These are phyloP conservation scores for Lanius collurio DNA, from an alignment of 2,113 vertebrate species.

Conservation along the genomic window DNA sequence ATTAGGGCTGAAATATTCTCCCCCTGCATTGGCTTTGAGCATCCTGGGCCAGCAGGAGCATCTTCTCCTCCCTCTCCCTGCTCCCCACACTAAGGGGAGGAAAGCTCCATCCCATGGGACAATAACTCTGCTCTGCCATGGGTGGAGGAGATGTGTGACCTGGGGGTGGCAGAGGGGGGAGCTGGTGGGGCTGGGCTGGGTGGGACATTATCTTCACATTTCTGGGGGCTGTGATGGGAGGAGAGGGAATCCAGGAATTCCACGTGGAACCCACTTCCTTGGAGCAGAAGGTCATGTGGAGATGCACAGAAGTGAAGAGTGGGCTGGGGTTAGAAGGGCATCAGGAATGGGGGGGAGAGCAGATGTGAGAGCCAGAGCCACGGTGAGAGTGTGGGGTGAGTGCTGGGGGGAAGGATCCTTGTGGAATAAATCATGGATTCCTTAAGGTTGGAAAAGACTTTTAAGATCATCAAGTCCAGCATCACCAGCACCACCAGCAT, in stretches of 20 bases:
- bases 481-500: neutral
- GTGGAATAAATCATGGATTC: neutral
- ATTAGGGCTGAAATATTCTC: conserved; percentile 22
- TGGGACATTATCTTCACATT: neutral
- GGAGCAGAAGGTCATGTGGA: neutral
- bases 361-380: neutral
- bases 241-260: neutral
- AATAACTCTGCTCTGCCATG: neutral
- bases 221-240: neutral
- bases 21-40: conserved; percentile 14
- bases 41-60: neutral
- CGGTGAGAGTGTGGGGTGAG: neutral
- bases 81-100: neutral
- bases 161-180: neutral
- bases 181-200: neutral
- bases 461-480: too few species aligned
- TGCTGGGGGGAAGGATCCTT: neutral
- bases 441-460: neutral
- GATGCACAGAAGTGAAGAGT: neutral
- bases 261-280: neutral
- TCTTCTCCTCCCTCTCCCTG: neutral
- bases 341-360: neutral
- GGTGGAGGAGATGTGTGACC: fast-evolving
- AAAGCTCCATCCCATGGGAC: fast-evolving
- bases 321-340: neutral